A percentile compares a stretch with the other conserved stretches of the same genome.
Evolutionary conservation across 2,888 invertebrate genomes (phyloP).

Genomic region (Pycnomerus fuliginosus): DNA sequence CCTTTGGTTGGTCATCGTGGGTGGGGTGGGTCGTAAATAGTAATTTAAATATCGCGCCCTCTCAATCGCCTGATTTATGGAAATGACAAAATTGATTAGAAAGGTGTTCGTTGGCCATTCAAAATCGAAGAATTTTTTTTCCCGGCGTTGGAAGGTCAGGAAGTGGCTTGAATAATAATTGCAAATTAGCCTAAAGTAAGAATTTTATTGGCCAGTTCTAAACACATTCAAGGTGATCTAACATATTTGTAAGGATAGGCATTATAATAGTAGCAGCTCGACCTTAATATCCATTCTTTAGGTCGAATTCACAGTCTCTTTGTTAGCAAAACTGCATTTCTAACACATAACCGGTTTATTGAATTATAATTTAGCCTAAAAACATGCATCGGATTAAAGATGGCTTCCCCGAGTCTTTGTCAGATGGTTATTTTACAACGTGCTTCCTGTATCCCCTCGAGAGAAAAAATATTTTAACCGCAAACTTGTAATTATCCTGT

Average conservation of each 20-base stretch:
- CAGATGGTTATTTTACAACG: too few relatives aligned
- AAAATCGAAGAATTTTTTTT: too few relatives aligned
- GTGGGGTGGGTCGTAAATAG: too few relatives aligned
- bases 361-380: conserved; percentile 53
- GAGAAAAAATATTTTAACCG: too few relatives aligned
- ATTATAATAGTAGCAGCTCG: conserved; percentile 29
- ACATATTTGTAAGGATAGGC: conserved; percentile 45
- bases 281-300: conserved; percentile 50
- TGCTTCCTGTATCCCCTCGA: conserved; percentile 9
- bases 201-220: conserved; percentile 42
- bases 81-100: too few relatives aligned
- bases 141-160: too few relatives aligned
- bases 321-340: conserved; percentile 50
- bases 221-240: conserved; percentile 43
- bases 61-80: too few relatives aligned
- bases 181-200: conserved; percentile 36
- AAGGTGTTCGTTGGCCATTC: too few relatives aligned
- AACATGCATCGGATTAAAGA: conserved; percentile 44
- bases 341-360: conserved; percentile 52
- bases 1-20: too few relatives aligned
- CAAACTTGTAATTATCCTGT: too few relatives aligned
- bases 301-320: conserved; percentile 49
- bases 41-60: too few relatives aligned
- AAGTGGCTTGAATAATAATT: conserved; percentile 2
- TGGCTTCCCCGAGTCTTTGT: conserved; percentile 31